These are phyloP conservation scores for Metallyticus violacea DNA, from an alignment of 2,888 invertebrate genomes.

Conservation along the genomic window DNA sequence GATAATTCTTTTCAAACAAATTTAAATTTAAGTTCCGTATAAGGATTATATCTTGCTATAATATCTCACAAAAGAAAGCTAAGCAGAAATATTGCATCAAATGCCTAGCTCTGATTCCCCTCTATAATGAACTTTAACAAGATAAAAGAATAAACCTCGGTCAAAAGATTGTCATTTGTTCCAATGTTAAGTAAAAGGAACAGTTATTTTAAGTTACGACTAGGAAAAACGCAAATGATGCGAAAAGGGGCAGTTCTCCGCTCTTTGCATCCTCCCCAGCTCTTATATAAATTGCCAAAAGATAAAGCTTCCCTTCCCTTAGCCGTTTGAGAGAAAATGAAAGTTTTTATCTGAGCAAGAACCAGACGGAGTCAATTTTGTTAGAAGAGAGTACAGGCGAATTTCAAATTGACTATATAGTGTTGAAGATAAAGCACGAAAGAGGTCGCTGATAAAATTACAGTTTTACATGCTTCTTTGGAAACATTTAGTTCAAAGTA, in stretches of 20 bases:
- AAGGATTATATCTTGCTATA: no score
- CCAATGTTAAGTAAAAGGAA: neutral
- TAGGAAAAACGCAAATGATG: slow-evolving; percentile 5
- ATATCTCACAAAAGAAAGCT: no score
- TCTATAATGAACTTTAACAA: neutral
- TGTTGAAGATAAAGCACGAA: slow-evolving; percentile 1
- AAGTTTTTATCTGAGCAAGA: slow-evolving; percentile 7
- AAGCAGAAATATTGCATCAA: no score
- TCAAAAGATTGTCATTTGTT: neutral
- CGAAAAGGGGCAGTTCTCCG: neutral
- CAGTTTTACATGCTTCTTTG: neutral
- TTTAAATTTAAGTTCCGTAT: no score
- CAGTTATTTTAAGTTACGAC: neutral
- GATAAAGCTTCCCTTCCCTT: neutral
- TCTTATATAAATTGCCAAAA: slow-evolving; percentile 11
- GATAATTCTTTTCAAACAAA: no score
- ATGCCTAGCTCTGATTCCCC: neutral
- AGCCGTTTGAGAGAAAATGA: slow-evolving; percentile 8
- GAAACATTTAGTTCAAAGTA: neutral
- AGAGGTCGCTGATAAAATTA: neutral
- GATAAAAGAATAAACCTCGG: neutral
- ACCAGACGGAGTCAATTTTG: slow-evolving; percentile 8
- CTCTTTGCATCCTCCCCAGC: neutral
- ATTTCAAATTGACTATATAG: slow-evolving; percentile 13
- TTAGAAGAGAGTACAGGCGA: slow-evolving; percentile 7